A percentile compares a stretch with the other conserved stretches of the same genome.
These are phyloP conservation scores for Nebria brevicollis DNA, from an alignment of 2,888 invertebrate genomes.

Conservation along the genomic window DNA sequence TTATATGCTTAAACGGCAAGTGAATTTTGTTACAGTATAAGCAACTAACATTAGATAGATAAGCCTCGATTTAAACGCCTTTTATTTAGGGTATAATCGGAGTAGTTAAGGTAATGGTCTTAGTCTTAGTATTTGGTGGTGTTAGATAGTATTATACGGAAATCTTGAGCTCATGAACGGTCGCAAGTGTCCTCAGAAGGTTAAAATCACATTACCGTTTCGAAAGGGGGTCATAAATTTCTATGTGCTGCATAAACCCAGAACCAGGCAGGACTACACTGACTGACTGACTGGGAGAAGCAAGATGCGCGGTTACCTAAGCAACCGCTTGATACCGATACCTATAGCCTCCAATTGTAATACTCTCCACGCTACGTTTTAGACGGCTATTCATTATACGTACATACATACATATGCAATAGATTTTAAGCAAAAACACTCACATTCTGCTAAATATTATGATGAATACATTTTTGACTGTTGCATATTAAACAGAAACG, in stretches of 20 bases:
- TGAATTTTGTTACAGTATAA: too few relatives aligned
- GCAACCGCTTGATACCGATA: not conserved
- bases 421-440: too few relatives aligned
- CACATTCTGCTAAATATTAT: too few relatives aligned
- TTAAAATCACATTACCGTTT: constrained; percentile 1
- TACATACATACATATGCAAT: too few relatives aligned
- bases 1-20: not conserved
- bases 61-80: too few relatives aligned
- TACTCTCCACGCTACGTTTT: not conserved
- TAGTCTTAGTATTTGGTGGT: not conserved
- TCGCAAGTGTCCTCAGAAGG: not conserved
- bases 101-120: not conserved
- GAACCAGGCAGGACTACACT: not conserved
- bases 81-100: too few relatives aligned
- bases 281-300: not conserved
- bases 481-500: not conserved
- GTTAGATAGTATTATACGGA: not conserved
- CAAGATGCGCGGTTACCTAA: not conserved
- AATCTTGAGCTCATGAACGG: not conserved
- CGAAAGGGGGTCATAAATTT: constrained; percentile 1
- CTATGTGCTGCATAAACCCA: not conserved
- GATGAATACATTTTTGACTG: too few relatives aligned
- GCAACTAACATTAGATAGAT: too few relatives aligned
- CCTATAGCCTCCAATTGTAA: not conserved
- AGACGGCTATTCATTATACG: not conserved